Evolutionary conservation across 1,140 invertebrate species (phyloP), one percentile per base, ranked within the genome.

Genomic region (Meloidogyne hapla): DNA sequence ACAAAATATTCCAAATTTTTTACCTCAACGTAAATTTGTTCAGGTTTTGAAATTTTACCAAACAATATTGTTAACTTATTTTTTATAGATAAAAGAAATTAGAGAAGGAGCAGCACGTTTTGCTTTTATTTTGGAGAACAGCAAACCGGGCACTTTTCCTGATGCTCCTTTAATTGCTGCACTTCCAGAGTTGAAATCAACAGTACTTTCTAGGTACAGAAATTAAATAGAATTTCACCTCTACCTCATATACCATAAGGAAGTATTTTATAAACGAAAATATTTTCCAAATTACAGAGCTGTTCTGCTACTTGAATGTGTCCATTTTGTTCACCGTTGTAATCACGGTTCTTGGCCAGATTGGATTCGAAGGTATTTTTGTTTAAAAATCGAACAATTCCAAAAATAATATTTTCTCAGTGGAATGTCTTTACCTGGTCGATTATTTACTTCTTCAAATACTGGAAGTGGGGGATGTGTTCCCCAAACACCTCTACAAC

Each of bases 301-400:
- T 18, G 91, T 93, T 1, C 90, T 98, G 45, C 87, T 98, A 38
- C 88, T 99, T 45, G 96, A 99, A 88, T 98, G 95, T 88, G 92
- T 94, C 5, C 92, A 96, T 88, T 93, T 98, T 84, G 95, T 99
- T 0, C 94, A 98, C 87, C 92, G 93, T 74, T 99, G 96, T 87
- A 99, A 98, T 86, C 93, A 94, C 88, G 95, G 95, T 1, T 93
- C 95, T 79, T 99, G 96, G 96, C 95, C 96, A 15, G 90, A 91
- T 3, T 96, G 94, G 94, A 94, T 96, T 92, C 94, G 94, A 88
- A 90, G 92, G 61, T 33, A 33, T 6, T 33, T n/a, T 0, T 33
- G 33, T 93, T 93, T 84, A 25, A 26, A 21, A 48, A 25, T 93
- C 87, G 63, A 70, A 13, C n/a, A 18, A 38, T n/a, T 48, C 18